phyloP scores from a whole-genome alignment of 2,888 invertebrate species.

The Lobophora halterata region DNA sequence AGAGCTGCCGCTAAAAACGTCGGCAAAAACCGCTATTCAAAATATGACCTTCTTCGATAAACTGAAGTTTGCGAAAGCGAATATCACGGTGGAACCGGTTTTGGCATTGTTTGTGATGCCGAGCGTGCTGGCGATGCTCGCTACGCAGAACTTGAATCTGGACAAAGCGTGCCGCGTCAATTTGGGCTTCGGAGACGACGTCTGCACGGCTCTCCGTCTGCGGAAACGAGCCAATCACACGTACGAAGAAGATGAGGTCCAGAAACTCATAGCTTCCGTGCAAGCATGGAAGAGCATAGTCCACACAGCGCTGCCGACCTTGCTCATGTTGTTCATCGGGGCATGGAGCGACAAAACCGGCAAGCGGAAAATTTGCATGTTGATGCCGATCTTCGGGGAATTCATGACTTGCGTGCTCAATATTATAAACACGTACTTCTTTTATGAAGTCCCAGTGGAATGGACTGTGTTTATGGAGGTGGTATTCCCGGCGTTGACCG shows the following conservation, averaged over 20 bases:
- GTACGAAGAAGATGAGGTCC: conserved; percentile 83
- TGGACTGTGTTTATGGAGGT: conserved; percentile 77
- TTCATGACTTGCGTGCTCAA: conserved; percentile 73
- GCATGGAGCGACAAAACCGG: conserved; percentile 83
- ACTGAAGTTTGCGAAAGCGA: conserved; percentile 70
- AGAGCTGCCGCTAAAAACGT: conserved; percentile 54
- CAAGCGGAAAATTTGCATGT: conserved; percentile 80
- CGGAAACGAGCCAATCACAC: conserved; percentile 85
- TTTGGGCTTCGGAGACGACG: conserved; percentile 83
- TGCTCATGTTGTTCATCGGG: conserved; percentile 81
- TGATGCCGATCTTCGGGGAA: conserved; percentile 80
- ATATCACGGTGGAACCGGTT: conserved; percentile 85
- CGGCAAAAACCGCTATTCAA: conserved; percentile 45
- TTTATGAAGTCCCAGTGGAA: conserved; percentile 76
- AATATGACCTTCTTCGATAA: conserved; percentile 67
- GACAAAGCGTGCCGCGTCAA: conserved; percentile 93
- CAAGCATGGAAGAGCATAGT: conserved; percentile 79
- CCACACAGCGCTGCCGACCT: conserved; percentile 75
- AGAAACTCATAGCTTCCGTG: conserved; percentile 78
- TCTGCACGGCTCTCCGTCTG: conserved; percentile 86
- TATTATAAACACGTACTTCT: conserved; percentile 78
- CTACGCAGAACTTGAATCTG: conserved; percentile 90
- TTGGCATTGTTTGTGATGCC: conserved; percentile 84
- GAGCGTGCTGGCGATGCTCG: conserved; percentile 84
- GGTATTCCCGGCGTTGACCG: conserved; percentile 73